Conservation (phyloP, 2,113 vertebrate genomes). For the Rhizomys pruinosus region DNA sequence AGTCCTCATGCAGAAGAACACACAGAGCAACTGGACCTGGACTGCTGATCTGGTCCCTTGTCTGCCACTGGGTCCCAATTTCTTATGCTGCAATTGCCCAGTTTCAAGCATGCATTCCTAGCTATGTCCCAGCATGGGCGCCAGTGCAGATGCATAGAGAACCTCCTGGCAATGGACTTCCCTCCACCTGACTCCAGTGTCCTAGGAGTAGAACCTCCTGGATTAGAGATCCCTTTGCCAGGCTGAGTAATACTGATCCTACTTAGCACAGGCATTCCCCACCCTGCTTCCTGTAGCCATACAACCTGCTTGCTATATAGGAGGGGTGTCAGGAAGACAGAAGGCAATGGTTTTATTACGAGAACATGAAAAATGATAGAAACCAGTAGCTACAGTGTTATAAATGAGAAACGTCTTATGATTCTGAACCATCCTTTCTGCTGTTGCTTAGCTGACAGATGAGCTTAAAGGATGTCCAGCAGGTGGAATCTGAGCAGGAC, state of each 20-base stretch:
- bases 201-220: background rate
- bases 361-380: background rate
- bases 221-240: background rate
- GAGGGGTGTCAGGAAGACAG: background rate
- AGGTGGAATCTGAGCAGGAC: background rate
- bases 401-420: background rate
- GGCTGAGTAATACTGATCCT: background rate
- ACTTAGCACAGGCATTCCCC: accelerated
- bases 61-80: background rate
- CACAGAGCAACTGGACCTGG: background rate
- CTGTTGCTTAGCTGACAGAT: background rate
- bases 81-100: background rate
- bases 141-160: background rate
- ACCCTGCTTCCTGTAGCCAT: background rate
- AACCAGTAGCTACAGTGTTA: background rate
- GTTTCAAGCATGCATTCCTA: background rate
- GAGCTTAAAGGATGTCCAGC: background rate
- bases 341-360: background rate
- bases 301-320: background rate
- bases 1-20: background rate
- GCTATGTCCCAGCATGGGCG: background rate
- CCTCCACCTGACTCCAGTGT: background rate
- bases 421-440: constrained; percentile 34
- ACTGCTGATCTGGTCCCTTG: background rate
- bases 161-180: background rate